phyloP scores from a whole-genome alignment of 2,113 vertebrate genomes.

The Pelobates fuscus region DNA sequence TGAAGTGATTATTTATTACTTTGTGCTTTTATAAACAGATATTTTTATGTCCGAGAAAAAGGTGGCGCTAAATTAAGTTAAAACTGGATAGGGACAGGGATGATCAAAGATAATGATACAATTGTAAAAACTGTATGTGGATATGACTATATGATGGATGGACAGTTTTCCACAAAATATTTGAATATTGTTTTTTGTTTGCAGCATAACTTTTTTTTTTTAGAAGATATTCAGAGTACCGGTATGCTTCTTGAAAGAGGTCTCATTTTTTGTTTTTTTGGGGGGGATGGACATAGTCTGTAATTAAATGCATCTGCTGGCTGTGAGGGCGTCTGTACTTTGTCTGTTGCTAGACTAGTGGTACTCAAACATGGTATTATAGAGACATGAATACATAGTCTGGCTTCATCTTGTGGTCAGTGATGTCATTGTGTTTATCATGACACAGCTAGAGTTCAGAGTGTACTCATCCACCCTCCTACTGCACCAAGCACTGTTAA shows the following conservation, averaged over 20 bases:
- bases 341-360: constrained; percentile 20
- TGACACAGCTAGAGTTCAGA: constrained; percentile 29
- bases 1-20: no score
- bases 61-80: no score
- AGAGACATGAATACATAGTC: constrained; percentile 31
- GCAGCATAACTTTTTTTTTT: no score
- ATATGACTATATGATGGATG: no score
- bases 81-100: no score
- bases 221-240: no score
- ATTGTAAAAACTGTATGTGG: no score
- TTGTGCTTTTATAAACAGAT: no score
- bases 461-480: not conserved
- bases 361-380: constrained; percentile 12
- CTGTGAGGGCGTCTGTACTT: constrained; percentile 19
- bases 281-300: not conserved
- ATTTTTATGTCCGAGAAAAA: no score
- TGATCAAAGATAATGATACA: no score
- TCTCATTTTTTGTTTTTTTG: not conserved
- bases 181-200: no score
- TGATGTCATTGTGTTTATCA: constrained; percentile 35
- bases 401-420: constrained; percentile 29
- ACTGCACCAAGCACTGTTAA: not conserved
- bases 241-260: not conserved
- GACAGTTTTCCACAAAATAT: no score
- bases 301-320: constrained; percentile 30